A percentile compares a stretch with the other conserved stretches of the same genome.
Evolutionary conservation across 2,797 vertebrate genomes (phyloP).

Genomic region (Steatocranus sp.): DNA sequence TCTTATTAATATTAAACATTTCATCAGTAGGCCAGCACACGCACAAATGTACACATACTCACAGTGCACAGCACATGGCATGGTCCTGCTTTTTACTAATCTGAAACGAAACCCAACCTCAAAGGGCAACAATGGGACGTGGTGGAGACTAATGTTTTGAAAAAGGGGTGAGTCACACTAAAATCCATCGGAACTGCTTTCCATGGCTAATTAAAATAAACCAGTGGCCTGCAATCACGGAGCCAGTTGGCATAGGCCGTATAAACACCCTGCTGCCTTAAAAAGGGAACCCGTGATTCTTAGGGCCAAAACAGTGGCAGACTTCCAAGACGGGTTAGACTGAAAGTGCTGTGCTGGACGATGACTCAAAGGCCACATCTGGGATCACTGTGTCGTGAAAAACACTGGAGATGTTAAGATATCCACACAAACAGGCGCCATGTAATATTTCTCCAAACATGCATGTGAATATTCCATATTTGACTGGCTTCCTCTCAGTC

Average conservation of each 20-base stretch:
- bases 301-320: conserved; percentile 37
- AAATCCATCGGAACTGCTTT: conserved; percentile 62
- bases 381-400: conserved; percentile 48
- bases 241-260: conserved; percentile 46
- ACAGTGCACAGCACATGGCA: background rate
- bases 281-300: conserved; percentile 25
- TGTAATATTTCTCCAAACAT: conserved; percentile 33
- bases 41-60: background rate
- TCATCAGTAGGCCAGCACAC: background rate
- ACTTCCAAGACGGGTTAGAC: conserved; percentile 38
- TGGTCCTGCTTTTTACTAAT: conserved; percentile 18
- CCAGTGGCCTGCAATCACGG: conserved; percentile 53
- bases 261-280: conserved; percentile 57
- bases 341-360: conserved; percentile 35
- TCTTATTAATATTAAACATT: background rate
- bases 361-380: conserved; percentile 50
- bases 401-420: conserved; percentile 52
- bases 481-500: background rate
- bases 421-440: conserved; percentile 11
- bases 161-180: conserved; percentile 60
- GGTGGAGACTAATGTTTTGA: conserved; percentile 62
- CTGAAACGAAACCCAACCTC: conserved; percentile 58
- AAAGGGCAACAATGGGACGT: conserved; percentile 47
- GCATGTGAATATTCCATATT: conserved; percentile 32
- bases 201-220: conserved; percentile 68